Evolutionary conservation across 1,140 invertebrate genomes (phyloP), one percentile per base, ranked within the genome.

Genomic region (Magallana ariakensis): DNA sequence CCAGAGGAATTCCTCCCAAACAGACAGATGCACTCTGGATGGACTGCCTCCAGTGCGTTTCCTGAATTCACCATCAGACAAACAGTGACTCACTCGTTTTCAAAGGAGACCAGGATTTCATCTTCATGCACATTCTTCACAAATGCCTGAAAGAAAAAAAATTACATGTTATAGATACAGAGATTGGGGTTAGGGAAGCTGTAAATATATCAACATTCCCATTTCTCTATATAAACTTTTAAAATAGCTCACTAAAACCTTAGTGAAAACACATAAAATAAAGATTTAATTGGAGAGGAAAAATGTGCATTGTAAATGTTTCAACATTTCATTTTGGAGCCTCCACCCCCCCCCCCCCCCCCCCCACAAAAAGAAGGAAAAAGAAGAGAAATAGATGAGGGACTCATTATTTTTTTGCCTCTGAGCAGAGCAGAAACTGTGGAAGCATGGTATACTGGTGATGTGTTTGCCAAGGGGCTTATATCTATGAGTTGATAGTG

Each of bases 71-170:
- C n/a, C 62, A 66, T 19, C 33, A 46, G 33, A 46, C 33, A 66
- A 70, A 70, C 62, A 54, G 13, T 89, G 90, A 97, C 97, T 98
- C 96, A 99, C 98, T 98, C 97, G 96, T 98, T 97, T 96, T 98
- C 98, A 96, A 98, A 98, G 92, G 97, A 96, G 94, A 99, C 97
- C 92, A 97, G 96, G 91, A 98, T 97, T 95, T 98, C 97, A 95
- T 97, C 97, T 91, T 98, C 97, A 95, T 97, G 96, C 92, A 99
- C 97, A 96, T 98, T 98, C 94, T 97, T 97, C 94, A 99, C 97
- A 96, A 97, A 97, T 94, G 97, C 98, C 98, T 98, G 96, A 94
- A 97, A 97, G 89, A 89, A 85, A 89, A 93, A 93, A 13, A 89
- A 87, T 85, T 89, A 15, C 62, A 58, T 9, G 57, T 15, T 62